phyloP scores from a whole-genome alignment of 2,888 invertebrate genomes.

The Nycteola revayana region DNA sequence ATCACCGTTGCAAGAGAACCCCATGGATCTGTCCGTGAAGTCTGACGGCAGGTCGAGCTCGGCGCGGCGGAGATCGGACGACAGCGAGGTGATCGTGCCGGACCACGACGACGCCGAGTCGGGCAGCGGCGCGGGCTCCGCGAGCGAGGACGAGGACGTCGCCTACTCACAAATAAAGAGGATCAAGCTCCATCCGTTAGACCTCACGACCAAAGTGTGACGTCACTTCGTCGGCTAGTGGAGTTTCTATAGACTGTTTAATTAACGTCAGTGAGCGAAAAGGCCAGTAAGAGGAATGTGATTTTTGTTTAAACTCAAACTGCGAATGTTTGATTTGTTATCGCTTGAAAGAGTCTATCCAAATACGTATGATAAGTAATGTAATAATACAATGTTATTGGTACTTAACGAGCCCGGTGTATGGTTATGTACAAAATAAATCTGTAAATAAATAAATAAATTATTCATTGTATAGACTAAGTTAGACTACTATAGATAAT shows the following conservation, averaged over 20 bases:
- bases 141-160: slow-evolving; percentile 76
- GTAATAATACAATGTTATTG: slow-evolving; percentile 59
- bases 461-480: slow-evolving; percentile 54
- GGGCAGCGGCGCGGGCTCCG: slow-evolving; percentile 67
- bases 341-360: slow-evolving; percentile 80
- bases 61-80: slow-evolving; percentile 70
- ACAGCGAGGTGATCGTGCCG: slow-evolving; percentile 73
- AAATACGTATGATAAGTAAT: slow-evolving; percentile 77
- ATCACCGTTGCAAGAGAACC: slow-evolving; percentile 86
- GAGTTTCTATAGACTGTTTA: slow-evolving; percentile 42
- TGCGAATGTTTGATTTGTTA: slow-evolving; percentile 68
- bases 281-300: slow-evolving; percentile 79
- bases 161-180: slow-evolving; percentile 82
- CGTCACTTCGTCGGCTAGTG: slow-evolving; percentile 43
- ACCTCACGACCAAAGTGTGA: slow-evolving; percentile 88
- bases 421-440: slow-evolving; percentile 71
- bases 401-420: slow-evolving; percentile 59
- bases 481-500: slow-evolving; percentile 60
- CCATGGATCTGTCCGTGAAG: slow-evolving; percentile 91
- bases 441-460: slow-evolving; percentile 77
- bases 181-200: slow-evolving; percentile 82
- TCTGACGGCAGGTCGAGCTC: slow-evolving; percentile 82
- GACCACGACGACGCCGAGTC: slow-evolving; percentile 72
- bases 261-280: slow-evolving; percentile 51
- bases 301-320: slow-evolving; percentile 64